Conservation (phyloP, 2,113 vertebrate genomes). For the Collichthys lucidus region DNA sequence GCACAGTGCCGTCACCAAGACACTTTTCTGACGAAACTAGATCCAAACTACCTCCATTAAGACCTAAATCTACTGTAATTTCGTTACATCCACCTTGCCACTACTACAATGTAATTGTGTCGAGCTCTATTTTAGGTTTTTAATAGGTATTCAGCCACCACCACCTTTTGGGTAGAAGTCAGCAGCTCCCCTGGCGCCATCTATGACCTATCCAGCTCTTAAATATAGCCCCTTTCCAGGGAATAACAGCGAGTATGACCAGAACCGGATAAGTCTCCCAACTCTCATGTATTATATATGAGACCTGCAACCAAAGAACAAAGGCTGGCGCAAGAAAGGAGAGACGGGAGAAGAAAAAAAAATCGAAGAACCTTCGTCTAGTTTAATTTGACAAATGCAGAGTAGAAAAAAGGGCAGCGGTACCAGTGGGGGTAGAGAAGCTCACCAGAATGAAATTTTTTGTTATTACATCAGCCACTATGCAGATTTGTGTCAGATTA, state of each 20-base stretch:
- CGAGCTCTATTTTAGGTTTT: constrained; percentile 62
- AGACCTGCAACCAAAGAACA: constrained; percentile 81
- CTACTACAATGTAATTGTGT: constrained; percentile 41
- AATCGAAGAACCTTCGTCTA: constrained; percentile 68
- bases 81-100: constrained; percentile 22
- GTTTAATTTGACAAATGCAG: constrained; percentile 77
- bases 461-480: constrained; percentile 37
- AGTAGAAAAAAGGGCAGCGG: constrained; percentile 35
- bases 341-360: constrained; percentile 38
- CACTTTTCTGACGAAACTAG: constrained; percentile 46
- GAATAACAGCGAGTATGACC: constrained; percentile 71
- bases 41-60: constrained; percentile 32
- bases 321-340: constrained; percentile 71
- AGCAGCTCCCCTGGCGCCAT: constrained; percentile 59
- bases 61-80: constrained; percentile 33
- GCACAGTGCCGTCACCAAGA: constrained; percentile 18
- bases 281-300: constrained; percentile 83
- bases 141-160: constrained; percentile 66
- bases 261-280: constrained; percentile 72
- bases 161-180: constrained; percentile 70
- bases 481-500: constrained; percentile 65
- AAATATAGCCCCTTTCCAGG: constrained; percentile 76
- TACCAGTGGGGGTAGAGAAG: constrained; percentile 1
- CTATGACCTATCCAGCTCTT: constrained; percentile 73
- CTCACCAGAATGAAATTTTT: constrained; percentile 13